A percentile compares a stretch with the other conserved stretches of the same genome.
These are phyloP conservation scores for Cheirogaleus major DNA, from an alignment of 2,797 vertebrate genomes.

Conservation along the genomic window DNA sequence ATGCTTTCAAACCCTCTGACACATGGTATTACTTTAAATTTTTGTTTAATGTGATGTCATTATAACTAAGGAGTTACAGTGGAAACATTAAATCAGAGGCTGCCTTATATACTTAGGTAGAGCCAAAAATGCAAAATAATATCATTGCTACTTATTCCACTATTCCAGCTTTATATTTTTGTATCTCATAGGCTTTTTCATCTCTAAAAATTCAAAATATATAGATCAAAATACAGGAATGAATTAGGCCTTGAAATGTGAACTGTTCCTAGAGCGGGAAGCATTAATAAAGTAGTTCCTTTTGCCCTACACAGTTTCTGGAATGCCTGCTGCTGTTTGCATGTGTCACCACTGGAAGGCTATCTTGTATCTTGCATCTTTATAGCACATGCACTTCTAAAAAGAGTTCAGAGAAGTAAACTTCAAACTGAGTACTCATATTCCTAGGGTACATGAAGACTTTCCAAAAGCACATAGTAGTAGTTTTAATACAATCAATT, in stretches of 20 bases:
- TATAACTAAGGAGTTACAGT: background rate
- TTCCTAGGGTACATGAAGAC: background rate
- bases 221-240: background rate
- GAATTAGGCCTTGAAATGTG: background rate
- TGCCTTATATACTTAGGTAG: background rate
- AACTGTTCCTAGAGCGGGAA: background rate
- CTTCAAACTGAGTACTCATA: background rate
- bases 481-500: background rate
- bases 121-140: background rate
- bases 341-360: background rate
- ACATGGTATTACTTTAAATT: constrained; percentile 37
- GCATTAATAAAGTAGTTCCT: background rate
- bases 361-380: constrained; percentile 14
- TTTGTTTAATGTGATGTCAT: constrained; percentile 7
- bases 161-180: constrained; percentile 10
- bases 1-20: background rate
- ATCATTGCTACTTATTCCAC: background rate
- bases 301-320: background rate
- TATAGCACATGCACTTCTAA: background rate
- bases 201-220: background rate
- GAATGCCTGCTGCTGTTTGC: background rate
- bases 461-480: background rate
- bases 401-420: background rate
- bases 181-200: background rate
- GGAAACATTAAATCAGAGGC: constrained; percentile 41